A percentile compares a stretch with the other conserved stretches of the same genome.
Conservation (phyloP, 2,113 vertebrate genomes). For the Felis catus region F.catus_Fca126_mat1.0 CM031420.1:72263501-72264000, state of each 20-base stretch:
- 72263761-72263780: background rate
- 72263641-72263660: background rate
- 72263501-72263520: no score
- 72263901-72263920: no score
- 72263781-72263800: background rate
- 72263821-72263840: conserved; percentile 8
- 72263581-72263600: background rate
- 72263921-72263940: no score
- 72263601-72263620: background rate
- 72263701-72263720: background rate
- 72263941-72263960: no score
- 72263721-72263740: background rate
- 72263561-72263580: background rate
- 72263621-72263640: background rate
- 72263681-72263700: background rate
- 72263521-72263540: no score
- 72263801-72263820: background rate
- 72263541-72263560: background rate
- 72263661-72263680: background rate
- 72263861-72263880: no score
- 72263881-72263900: no score
- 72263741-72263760: background rate
- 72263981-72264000: no score
- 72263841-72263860: no score
- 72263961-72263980: no score